Evolutionary conservation across 1,140 invertebrate genomes (phyloP), one percentile per base, ranked within the genome.

Genomic region (Whitmania pigra): DNA sequence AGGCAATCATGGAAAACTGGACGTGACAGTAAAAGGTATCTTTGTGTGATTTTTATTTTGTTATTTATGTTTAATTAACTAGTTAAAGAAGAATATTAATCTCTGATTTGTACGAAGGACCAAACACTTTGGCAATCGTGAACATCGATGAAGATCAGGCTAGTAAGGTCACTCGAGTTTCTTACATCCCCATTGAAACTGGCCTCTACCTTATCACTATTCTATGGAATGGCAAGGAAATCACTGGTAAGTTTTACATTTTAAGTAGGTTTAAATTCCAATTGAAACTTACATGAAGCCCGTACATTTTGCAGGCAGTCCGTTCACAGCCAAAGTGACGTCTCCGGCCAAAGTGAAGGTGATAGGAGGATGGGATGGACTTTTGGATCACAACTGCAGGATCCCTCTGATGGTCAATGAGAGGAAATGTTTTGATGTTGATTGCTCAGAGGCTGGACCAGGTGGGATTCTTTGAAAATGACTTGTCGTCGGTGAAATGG

Each of bases 151-250:
- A 25, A 49, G 69, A 49, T 54, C 85, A 86, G 78, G 83, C 83
- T 18, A 81, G 84, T 74, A 86, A 86, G 22, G 78, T 84, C 29
- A 88, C 84, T 81, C 84, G 86, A 72, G 87, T 89, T 9, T 86
- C 86, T 3, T 91, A 89, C 76, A 80, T 86, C 0, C 88, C 89
- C 2, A 82, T 84, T 3, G 88, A 90, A 79, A 86, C 88, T 17
- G 90, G 90, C 9, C 81, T 87, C 17, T 90, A 89, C 79, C 87
- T 88, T 77, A 83, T 91, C 6, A 81, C 85, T 74, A 85, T 91
- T 5, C 85, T 86, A 20, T 91, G 88, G 84, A 89, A 89, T 76
- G 88, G 87, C 31, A 84, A 85, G 73, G 83, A 87, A 73, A 83
- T 88, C 72, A 80, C 82, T 76, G 85, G 84, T 85, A 76, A 78